Evolutionary conservation across 1,140 invertebrate species (phyloP).

Genomic region (Drosophila obscura): DNA sequence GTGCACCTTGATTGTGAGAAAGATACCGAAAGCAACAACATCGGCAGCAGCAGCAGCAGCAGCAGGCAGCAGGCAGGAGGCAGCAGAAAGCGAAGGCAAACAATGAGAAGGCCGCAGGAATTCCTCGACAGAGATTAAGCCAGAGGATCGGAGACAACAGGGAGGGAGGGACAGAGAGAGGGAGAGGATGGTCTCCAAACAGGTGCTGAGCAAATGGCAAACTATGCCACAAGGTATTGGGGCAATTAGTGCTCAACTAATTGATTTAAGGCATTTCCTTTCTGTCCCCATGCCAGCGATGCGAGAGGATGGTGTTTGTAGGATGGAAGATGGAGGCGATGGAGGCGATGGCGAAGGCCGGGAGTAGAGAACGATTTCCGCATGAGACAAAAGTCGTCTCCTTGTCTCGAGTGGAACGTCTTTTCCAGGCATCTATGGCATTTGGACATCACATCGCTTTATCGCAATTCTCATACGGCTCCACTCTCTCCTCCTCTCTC

Average conservation of each 20-base stretch:
- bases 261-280: constrained; percentile 83
- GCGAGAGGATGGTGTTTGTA: constrained; percentile 19
- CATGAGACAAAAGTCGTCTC: constrained; percentile 71
- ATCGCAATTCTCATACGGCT: constrained; percentile 49
- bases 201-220: constrained; percentile 79
- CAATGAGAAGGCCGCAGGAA: constrained; percentile 81
- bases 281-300: constrained; percentile 40
- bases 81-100: constrained; percentile 36
- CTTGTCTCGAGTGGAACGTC: constrained; percentile 67
- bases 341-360: too few relatives aligned
- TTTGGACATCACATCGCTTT: constrained; percentile 64
- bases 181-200: constrained; percentile 39
- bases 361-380: constrained; percentile 56
- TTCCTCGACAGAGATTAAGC: constrained; percentile 72
- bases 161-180: constrained; percentile 7
- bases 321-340: constrained; percentile 3
- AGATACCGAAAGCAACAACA: constrained; percentile 65
- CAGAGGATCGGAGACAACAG: constrained; percentile 4
- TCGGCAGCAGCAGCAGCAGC: constrained; percentile 33
- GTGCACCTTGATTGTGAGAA: constrained; percentile 81
- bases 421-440: constrained; percentile 66
- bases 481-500: not conserved
- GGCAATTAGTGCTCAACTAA: constrained; percentile 83
- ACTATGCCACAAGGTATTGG: constrained; percentile 83
- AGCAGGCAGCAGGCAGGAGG: constrained; percentile 3